Base-by-base conservation (phyloP, 2,888 invertebrate species). In the Dryococelus australis region DNA sequence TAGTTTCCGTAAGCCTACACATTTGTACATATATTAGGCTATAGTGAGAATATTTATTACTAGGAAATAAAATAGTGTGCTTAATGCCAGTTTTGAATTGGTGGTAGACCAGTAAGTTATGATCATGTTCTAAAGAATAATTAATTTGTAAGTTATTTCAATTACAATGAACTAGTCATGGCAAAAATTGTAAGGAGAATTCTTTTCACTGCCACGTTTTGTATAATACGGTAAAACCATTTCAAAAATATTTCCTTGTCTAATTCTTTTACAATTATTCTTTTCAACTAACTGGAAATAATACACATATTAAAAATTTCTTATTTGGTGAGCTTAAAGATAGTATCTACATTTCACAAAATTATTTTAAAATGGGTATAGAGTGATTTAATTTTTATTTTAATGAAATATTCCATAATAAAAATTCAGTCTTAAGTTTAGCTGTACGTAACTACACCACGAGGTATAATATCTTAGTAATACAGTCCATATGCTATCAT, bases 1-100 rank as follows among this genome's bases (percentile, higher is more conserved):
- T 87, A 88, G 88, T 88, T 88, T 88, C 88, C 88, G 85, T 88
- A 88, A 88, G 88, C 88, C 88, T 88, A 88, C 88, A 88, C 84
- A 81, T 86, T 24, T 87, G 86, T 88, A 86, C 85, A 88, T 26
- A 88, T 87, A 86, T 35, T 79, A 87, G 65, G 80, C 47, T n/a
- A 84, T 84, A 78, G 47, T 83, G 43, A 83, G 35, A 83, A 35
- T 83, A 83, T 35, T 83, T 35, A 65, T 65, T 65, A 65, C 16
- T 65, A 65, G 65, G 51, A 65, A 65, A 65, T 47, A 47, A 65
- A 20, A n/a, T 65, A 65, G 65, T 65, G 65, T 65, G 65, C 65
- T 65, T 65, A n/a, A 65, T 65, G 16, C n/a, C 65, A 65, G n/a
- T n/a, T 65, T 65, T 65, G 65, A 24, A 65, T 65, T 65, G 20